These are phyloP conservation scores for Percina caprodes DNA, from an alignment of 2,113 vertebrate species.

Conservation along the genomic window DNA sequence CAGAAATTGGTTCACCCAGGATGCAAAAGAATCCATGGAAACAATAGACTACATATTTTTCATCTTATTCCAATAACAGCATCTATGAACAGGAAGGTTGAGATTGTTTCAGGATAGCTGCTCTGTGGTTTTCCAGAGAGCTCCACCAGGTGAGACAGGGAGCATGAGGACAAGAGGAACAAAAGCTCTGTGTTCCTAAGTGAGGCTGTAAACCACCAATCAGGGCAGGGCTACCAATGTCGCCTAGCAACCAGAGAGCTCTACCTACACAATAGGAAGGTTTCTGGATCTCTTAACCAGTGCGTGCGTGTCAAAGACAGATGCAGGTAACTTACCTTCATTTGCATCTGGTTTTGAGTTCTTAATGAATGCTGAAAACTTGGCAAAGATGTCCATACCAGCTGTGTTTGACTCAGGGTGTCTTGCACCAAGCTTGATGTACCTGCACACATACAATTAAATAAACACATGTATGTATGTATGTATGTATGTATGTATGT, in stretches of 20 bases:
- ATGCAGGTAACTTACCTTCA: constrained; percentile 86
- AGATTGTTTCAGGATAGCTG: constrained; percentile 5
- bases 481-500: neutral
- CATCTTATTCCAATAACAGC: neutral
- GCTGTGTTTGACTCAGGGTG: constrained; percentile 98
- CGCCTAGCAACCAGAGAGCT: constrained; percentile 72
- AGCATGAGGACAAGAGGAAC: constrained; percentile 46
- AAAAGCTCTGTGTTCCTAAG: constrained; percentile 63
- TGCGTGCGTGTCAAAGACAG: neutral
- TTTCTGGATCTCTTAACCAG: constrained; percentile 1
- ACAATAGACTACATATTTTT: neutral
- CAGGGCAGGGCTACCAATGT: constrained; percentile 42
- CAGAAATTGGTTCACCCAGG: neutral
- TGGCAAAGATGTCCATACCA: constrained; percentile 99
- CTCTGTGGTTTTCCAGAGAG: constrained; percentile 42
- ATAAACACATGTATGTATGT: neutral
- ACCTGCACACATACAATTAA: constrained; percentile 65
- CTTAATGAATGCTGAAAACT: constrained; percentile 98
- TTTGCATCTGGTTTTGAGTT: constrained; percentile 97
- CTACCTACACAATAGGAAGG: constrained; percentile 48
- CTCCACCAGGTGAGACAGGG: constrained; percentile 51
- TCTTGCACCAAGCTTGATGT: constrained; percentile 92
- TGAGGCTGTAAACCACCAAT: constrained; percentile 55
- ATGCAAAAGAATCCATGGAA: neutral
- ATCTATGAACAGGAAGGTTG: constrained; percentile 1